Conservation (phyloP, 1,140 invertebrate species). For the Bombus huntii region DNA sequence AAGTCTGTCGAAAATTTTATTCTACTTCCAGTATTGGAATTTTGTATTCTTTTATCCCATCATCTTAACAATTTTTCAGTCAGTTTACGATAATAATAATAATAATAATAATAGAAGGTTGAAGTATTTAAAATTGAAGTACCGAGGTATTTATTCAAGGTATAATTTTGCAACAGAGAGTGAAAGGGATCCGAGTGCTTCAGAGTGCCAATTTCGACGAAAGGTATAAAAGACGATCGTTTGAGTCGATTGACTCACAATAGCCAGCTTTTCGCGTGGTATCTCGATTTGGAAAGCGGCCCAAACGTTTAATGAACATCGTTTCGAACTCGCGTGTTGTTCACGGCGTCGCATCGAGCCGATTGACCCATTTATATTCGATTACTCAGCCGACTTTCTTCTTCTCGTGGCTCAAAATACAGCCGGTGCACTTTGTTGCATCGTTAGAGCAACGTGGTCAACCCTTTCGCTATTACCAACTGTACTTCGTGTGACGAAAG, state of each 20-base stretch:
- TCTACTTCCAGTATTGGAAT: no score
- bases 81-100: no score
- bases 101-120: no score
- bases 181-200: background rate
- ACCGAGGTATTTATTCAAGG: no score
- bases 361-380: slow-evolving; percentile 36
- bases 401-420: background rate
- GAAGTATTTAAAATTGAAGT: no score
- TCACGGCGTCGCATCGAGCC: background rate
- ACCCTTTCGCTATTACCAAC: background rate
- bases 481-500: background rate
- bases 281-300: slow-evolving; percentile 53
- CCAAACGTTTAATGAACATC: slow-evolving; percentile 51
- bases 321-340: slow-evolving; percentile 39
- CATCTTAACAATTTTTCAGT: no score
- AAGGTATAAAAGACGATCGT: slow-evolving; percentile 2
- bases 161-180: background rate
- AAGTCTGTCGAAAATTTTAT: no score
- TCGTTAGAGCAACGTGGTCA: background rate
- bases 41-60: no score
- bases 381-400: slow-evolving; percentile 38
- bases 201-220: slow-evolving; percentile 13
- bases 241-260: slow-evolving; percentile 30
- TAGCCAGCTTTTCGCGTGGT: slow-evolving; percentile 20
- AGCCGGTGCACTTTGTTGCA: background rate